phyloP scores from a whole-genome alignment of 35 echinoderm and acorn worm genomes.

The Ptychodera flava region DNA sequence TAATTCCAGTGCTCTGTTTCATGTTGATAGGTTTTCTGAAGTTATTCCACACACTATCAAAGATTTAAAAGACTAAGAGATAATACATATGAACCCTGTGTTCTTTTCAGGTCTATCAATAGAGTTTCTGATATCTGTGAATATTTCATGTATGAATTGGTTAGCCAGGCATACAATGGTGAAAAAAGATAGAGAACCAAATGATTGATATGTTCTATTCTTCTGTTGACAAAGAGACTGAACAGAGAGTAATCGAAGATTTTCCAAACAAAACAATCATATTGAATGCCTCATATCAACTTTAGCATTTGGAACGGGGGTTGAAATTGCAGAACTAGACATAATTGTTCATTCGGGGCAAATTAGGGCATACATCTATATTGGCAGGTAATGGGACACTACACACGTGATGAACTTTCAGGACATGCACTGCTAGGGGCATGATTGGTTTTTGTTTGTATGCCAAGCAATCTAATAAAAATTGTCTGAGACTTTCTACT shows the following conservation, averaged over 20 bases:
- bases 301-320: not conserved
- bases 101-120: not conserved
- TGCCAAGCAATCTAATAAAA: not conserved
- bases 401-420: not conserved
- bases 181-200: not conserved
- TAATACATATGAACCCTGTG: no score
- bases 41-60: no score
- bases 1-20: not conserved
- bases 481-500: not conserved
- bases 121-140: not conserved
- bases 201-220: not conserved
- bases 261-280: not conserved
- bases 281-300: not conserved
- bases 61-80: no score
- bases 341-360: not conserved
- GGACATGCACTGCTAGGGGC: not conserved
- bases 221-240: not conserved
- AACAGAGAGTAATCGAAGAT: not conserved
- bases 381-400: not conserved
- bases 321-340: not conserved
- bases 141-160: not conserved
- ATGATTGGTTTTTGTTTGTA: not conserved
- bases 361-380: not conserved
- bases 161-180: not conserved
- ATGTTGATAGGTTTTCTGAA: not conserved